Evolutionary conservation across 2,797 vertebrate species (phyloP).

Genomic region (Rhinichthys osculus): DNA sequence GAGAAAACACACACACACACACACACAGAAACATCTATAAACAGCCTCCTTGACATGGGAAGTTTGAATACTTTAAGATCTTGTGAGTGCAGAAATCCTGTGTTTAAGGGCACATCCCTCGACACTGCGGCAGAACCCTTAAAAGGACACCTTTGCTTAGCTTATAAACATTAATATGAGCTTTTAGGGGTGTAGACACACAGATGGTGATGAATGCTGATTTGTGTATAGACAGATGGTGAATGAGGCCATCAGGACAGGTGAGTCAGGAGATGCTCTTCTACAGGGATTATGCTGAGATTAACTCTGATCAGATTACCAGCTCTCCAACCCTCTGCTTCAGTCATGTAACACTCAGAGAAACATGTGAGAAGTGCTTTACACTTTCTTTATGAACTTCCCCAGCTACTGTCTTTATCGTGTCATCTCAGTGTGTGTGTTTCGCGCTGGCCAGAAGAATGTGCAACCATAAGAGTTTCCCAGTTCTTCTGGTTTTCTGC

Average conservation of each 20-base stretch:
- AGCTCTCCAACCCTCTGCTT: not conserved
- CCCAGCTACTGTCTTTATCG: not conserved
- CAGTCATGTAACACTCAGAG: not conserved
- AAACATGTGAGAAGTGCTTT: not conserved
- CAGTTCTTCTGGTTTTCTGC: not conserved
- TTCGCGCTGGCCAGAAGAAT: not conserved
- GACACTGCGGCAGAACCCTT: not conserved
- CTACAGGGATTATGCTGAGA: constrained; percentile 63
- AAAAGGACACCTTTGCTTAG: not conserved
- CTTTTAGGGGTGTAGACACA: constrained; percentile 31
- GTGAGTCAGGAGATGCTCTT: constrained; percentile 59
- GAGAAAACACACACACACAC: not conserved
- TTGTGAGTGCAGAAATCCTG: not conserved
- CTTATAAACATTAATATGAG: not conserved
- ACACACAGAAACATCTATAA: not conserved
- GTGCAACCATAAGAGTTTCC: not conserved
- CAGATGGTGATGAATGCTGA: no score
- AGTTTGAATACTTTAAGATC: no score
- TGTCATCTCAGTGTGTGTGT: not conserved
- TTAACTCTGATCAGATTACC: constrained; percentile 52
- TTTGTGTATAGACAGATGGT: no score
- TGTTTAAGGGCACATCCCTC: not conserved
- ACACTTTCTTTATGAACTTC: not conserved
- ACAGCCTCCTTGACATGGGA: not conserved
- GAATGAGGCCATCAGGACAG: constrained; percentile 61